phyloP scores from a whole-genome alignment of 2,113 vertebrate genomes.

The Antechinus flavipes region DNA sequence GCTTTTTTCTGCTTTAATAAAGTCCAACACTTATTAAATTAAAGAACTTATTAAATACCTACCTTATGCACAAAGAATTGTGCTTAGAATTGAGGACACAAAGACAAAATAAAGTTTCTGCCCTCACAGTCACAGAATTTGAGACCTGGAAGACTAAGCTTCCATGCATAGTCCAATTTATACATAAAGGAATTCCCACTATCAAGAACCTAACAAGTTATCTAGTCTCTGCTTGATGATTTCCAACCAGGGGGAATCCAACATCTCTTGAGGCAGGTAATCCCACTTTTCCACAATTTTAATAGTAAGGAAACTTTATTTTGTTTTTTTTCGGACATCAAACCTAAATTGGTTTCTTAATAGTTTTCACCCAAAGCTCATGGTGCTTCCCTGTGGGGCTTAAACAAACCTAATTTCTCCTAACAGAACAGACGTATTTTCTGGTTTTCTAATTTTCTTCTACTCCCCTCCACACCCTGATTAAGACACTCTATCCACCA shows the following conservation, averaged over 20 bases:
- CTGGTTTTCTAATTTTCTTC: no score
- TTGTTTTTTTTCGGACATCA: background rate
- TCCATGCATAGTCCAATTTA: background rate
- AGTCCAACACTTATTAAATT: background rate
- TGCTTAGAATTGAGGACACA: background rate
- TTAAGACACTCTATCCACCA: no score
- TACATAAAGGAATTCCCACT: background rate
- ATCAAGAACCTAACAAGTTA: background rate
- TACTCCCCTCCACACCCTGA: no score
- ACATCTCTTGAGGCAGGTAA: background rate
- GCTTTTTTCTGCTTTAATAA: background rate
- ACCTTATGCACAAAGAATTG: background rate
- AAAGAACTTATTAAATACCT: background rate
- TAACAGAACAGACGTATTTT: background rate
- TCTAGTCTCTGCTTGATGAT: background rate
- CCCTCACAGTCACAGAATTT: background rate
- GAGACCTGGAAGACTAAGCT: background rate
- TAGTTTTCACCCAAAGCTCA: background rate
- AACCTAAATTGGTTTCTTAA: background rate
- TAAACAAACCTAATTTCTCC: background rate
- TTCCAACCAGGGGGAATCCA: no score
- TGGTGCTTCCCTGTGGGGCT: background rate
- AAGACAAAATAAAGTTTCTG: background rate
- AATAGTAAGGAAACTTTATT: background rate
- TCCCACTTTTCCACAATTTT: background rate